A percentile compares a stretch with the other conserved stretches of the same genome.
Evolutionary conservation across 2,797 vertebrate genomes (phyloP).

Genomic region (Adrianichthys oophorus): DNA sequence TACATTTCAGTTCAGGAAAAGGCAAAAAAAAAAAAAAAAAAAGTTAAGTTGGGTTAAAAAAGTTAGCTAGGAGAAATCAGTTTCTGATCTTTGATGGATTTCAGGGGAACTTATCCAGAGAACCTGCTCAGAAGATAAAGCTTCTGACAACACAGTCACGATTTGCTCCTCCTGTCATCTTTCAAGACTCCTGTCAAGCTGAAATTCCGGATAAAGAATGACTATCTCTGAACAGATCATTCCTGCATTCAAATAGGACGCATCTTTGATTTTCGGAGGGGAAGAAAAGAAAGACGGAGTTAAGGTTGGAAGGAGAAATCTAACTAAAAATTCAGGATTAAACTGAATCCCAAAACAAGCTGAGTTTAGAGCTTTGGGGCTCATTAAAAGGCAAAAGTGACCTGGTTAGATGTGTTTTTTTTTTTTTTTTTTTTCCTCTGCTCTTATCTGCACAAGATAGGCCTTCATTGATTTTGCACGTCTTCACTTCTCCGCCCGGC

Average conservation of each 20-base stretch:
- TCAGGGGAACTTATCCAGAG: not conserved
- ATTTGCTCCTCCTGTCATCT: constrained; percentile 6
- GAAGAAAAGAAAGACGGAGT: no score
- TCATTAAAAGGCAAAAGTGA: constrained; percentile 11
- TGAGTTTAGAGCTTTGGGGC: not conserved
- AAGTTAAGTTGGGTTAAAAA: no score
- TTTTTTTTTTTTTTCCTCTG: not conserved
- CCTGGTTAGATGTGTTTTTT: constrained; percentile 7
- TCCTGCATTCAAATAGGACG: no score
- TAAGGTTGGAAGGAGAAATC: no score
- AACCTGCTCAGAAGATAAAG: not conserved
- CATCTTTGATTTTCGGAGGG: no score
- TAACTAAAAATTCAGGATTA: not conserved
- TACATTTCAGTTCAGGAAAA: no score
- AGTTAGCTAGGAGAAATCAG: no score
- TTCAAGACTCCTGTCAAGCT: not conserved
- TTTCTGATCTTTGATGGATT: no score
- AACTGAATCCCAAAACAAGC: not conserved
- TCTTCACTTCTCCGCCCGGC: constrained; percentile 45
- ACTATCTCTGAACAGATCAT: no score
- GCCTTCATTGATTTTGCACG: constrained; percentile 53
- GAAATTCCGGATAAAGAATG: not conserved
- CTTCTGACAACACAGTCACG: constrained; percentile 1
- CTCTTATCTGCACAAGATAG: constrained; percentile 41
- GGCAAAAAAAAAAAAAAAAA: no score